Percentiles rank a stretch among this genome's conserved stretches.
These are phyloP conservation scores for Gambusia yucatana DNA, from an alignment of 2,797 vertebrate species.

Conservation along the genomic window DNA sequence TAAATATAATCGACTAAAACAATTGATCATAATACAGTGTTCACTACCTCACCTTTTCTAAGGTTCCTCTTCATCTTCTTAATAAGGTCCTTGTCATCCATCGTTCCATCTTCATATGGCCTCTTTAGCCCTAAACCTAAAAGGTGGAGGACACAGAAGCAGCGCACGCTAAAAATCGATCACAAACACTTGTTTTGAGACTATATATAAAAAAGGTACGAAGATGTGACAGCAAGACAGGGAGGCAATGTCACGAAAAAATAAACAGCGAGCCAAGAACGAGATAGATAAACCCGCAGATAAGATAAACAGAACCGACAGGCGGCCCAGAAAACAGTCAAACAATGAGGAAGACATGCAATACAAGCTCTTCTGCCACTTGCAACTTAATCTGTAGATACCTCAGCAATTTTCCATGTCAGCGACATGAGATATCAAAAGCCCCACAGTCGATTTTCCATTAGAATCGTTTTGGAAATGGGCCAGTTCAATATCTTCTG, in stretches of 20 bases:
- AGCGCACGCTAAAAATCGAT: conserved; percentile 14
- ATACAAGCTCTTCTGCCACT: conserved; percentile 29
- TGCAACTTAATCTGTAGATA: conserved; percentile 54
- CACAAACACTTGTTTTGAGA: conserved; percentile 14
- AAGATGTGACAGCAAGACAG: conserved; percentile 16
- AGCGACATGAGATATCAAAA: conserved; percentile 25
- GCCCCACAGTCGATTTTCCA: conserved; percentile 5
- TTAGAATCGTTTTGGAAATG: conserved; percentile 41
- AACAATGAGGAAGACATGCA: conserved; percentile 42
- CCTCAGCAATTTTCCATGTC: conserved; percentile 41
- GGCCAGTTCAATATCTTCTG: conserved; percentile 21
- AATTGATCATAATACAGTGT: background rate
- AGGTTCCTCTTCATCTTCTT: conserved; percentile 99
- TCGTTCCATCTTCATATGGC: conserved; percentile 92
- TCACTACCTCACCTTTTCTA: conserved; percentile 86
- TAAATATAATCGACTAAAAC: conserved; percentile 7
- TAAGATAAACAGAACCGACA: conserved; percentile 37
- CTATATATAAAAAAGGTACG: conserved; percentile 10
- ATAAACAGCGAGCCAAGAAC: conserved; percentile 23
- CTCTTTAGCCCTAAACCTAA: conserved; percentile 90
- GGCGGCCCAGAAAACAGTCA: conserved; percentile 28
- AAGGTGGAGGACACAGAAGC: conserved; percentile 8
- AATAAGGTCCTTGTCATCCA: conserved; percentile 97
- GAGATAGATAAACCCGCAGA: conserved; percentile 40
- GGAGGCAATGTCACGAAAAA: conserved; percentile 12